These are phyloP conservation scores for Diarsia mendica DNA, from an alignment of 2,888 invertebrate genomes.

Conservation along the genomic window DNA sequence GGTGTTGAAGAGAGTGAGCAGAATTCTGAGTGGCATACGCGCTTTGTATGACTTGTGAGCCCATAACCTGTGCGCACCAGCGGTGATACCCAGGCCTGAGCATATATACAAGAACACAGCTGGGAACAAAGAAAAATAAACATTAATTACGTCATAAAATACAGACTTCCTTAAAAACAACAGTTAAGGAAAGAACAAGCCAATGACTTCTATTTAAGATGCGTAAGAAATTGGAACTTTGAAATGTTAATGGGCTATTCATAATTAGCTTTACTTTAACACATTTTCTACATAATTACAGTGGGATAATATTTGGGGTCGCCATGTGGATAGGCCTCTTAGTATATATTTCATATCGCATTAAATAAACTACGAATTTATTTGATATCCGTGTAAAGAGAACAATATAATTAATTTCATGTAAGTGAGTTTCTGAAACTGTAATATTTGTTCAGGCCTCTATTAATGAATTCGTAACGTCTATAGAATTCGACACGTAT, in stretches of 20 bases:
- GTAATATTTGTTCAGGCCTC: conserved; percentile 15
- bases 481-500: neutral
- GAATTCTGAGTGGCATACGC: conserved; percentile 94
- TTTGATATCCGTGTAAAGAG: neutral
- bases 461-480: neutral
- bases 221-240: neutral
- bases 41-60: conserved; percentile 99
- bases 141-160: neutral
- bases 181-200: neutral
- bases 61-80: conserved; percentile 99
- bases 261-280: neutral
- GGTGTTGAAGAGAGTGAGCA: conserved; percentile 96
- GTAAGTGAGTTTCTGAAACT: neutral
- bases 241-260: neutral
- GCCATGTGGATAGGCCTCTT: neutral
- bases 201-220: neutral
- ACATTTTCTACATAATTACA: neutral
- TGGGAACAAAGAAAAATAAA: conserved; percentile 77
- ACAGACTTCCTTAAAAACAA: neutral
- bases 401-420: neutral
- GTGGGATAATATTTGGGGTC: neutral
- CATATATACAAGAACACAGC: conserved; percentile 93
- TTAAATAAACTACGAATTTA: neutral
- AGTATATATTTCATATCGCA: neutral
- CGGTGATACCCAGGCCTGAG: conserved; percentile 97